phyloP scores from a whole-genome alignment of 2,888 invertebrate species.

The Mythimna loreyi region DNA sequence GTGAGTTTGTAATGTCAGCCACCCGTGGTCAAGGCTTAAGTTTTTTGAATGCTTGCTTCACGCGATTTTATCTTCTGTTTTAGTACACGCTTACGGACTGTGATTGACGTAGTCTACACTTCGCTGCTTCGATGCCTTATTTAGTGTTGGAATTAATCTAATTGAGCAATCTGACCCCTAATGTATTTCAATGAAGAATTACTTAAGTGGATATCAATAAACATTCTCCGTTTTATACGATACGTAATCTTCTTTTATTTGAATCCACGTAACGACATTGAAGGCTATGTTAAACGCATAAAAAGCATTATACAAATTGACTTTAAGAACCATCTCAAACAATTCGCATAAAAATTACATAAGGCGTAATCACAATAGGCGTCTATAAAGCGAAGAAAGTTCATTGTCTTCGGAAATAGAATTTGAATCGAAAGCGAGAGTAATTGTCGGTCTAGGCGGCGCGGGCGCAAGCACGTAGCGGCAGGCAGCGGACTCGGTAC shows the following conservation, averaged over 20 bases:
- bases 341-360: constrained; percentile 53
- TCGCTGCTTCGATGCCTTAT: constrained; percentile 40
- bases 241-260: constrained; percentile 32
- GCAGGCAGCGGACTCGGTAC: constrained; percentile 55
- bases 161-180: constrained; percentile 44
- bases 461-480: constrained; percentile 67
- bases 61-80: constrained; percentile 77
- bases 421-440: constrained; percentile 86
- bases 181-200: constrained; percentile 30
- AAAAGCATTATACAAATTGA: constrained; percentile 18
- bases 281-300: constrained; percentile 6
- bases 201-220: constrained; percentile 21
- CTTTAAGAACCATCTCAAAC: constrained; percentile 13
- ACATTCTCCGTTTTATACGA: constrained; percentile 16
- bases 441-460: constrained; percentile 74
- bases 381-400: constrained; percentile 75
- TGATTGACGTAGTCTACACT: constrained; percentile 67
- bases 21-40: constrained; percentile 88
- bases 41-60: constrained; percentile 83
- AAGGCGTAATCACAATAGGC: constrained; percentile 58
- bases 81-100: constrained; percentile 65
- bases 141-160: constrained; percentile 23
- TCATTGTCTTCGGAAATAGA: constrained; percentile 79
- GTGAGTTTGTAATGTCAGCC: constrained; percentile 86
- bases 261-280: constrained; percentile 20